phyloP scores from a whole-genome alignment of 2,113 vertebrate genomes.

The Cairina moschata region DNA sequence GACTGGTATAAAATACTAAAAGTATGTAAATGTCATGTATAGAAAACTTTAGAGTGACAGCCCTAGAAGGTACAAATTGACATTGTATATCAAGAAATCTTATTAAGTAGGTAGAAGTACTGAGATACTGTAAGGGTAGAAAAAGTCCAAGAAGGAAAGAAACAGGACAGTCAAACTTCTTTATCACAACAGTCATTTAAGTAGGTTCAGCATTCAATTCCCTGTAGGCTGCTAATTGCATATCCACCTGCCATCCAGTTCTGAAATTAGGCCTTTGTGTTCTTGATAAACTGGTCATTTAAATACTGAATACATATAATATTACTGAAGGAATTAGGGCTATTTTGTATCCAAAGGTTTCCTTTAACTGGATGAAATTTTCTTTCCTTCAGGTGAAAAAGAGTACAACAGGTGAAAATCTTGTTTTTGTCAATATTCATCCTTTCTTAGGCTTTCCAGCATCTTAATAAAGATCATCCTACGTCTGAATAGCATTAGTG shows the following conservation, averaged over 20 bases:
- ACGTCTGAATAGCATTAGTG: background rate
- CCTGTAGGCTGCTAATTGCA: constrained; percentile 12
- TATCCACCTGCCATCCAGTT: background rate
- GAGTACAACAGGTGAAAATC: background rate
- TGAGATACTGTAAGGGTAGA: background rate
- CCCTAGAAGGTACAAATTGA: background rate
- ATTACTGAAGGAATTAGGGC: background rate
- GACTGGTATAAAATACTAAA: background rate
- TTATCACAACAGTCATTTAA: constrained; percentile 26
- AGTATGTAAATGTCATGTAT: background rate
- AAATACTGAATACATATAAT: background rate
- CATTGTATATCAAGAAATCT: background rate
- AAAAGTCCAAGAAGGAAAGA: background rate
- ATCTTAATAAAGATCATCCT: background rate
- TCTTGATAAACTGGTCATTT: constrained; percentile 19
- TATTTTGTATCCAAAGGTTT: background rate
- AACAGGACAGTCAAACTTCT: constrained; percentile 14
- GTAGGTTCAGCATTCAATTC: background rate
- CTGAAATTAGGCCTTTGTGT: constrained; percentile 51
- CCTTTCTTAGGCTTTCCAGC: background rate
- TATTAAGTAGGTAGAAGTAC: background rate
- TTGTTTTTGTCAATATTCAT: background rate
- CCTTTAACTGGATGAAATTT: background rate
- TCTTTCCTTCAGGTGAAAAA: background rate
- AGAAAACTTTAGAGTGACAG: background rate